phyloP scores from a whole-genome alignment of 2,797 vertebrate species.

The Phalanger gymnotis region DNA sequence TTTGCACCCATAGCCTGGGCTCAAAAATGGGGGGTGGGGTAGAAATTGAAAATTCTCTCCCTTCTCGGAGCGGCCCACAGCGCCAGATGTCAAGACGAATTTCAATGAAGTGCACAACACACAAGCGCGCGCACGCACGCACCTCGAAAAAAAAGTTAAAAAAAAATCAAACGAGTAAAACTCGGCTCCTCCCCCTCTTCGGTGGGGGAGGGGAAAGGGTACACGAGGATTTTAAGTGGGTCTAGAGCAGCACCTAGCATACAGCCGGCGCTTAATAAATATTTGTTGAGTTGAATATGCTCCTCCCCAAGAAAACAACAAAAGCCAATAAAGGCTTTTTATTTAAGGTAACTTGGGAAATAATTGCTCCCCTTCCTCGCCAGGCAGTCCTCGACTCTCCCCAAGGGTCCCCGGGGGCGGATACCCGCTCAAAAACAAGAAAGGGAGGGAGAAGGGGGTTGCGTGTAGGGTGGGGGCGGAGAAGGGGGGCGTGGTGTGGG shows the following conservation, averaged over 20 bases:
- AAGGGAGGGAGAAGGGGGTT: not conserved
- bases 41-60: constrained; percentile 66
- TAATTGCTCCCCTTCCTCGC: not conserved
- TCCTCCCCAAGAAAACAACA: not conserved
- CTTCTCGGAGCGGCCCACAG: not conserved
- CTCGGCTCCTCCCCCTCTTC: not conserved
- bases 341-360: constrained; percentile 44
- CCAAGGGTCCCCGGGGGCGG: not conserved
- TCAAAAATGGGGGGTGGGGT: constrained; percentile 65
- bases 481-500: not conserved
- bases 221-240: not conserved
- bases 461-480: not conserved
- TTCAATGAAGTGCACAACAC: constrained; percentile 62
- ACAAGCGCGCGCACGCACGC: not conserved
- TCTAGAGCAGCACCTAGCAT: not conserved
- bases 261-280: not conserved
- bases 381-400: accelerated
- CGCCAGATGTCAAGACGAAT: constrained; percentile 1
- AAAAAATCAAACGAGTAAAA: constrained; percentile 55
- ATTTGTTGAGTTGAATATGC: not conserved
- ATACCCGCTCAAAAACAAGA: not conserved
- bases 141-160: not conserved
- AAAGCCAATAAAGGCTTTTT: not conserved
- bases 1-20: constrained; percentile 12
- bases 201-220: not conserved